Percentiles rank a stretch among this genome's conserved stretches.
Evolutionary conservation across 1,140 invertebrate species (phyloP).

Genomic region (Ganaspis sp.): DNA sequence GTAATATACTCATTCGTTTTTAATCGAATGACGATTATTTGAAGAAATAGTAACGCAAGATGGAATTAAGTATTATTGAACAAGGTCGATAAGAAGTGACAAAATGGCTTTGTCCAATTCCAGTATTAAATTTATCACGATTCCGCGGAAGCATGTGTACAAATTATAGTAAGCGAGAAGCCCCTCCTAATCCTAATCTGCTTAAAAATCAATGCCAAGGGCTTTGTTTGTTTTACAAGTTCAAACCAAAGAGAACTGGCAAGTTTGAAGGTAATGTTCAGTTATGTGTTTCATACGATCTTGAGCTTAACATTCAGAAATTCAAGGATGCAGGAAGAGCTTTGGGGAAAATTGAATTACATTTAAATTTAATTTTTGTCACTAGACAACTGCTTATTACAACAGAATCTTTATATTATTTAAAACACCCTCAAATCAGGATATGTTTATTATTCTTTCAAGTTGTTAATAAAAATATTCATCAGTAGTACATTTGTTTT

Average conservation of each 20-base stretch:
- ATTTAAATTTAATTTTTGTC: not conserved
- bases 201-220: constrained; percentile 27
- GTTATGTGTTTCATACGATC: constrained; percentile 10
- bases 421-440: too few species aligned
- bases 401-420: too few species aligned
- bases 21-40: not conserved
- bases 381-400: not conserved
- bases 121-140: constrained; percentile 21
- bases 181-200: constrained; percentile 29
- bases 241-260: constrained; percentile 4
- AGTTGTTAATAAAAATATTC: too few species aligned
- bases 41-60: not conserved
- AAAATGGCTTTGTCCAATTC: constrained; percentile 2
- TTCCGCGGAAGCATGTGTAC: constrained; percentile 20
- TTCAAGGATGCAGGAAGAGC: constrained; percentile 8
- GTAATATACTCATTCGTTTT: too few species aligned
- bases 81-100: constrained; percentile 21
- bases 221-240: not conserved
- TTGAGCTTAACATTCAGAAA: constrained; percentile 25
- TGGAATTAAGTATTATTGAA: not conserved
- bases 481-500: too few species aligned
- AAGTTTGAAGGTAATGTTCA: constrained; percentile 15
- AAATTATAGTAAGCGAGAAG: constrained; percentile 22
- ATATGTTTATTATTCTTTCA: too few species aligned
- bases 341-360: not conserved